These are phyloP conservation scores for Callyntrura guangdongensis DNA, from an alignment of 2,888 invertebrate genomes.

Conservation along the genomic window DNA sequence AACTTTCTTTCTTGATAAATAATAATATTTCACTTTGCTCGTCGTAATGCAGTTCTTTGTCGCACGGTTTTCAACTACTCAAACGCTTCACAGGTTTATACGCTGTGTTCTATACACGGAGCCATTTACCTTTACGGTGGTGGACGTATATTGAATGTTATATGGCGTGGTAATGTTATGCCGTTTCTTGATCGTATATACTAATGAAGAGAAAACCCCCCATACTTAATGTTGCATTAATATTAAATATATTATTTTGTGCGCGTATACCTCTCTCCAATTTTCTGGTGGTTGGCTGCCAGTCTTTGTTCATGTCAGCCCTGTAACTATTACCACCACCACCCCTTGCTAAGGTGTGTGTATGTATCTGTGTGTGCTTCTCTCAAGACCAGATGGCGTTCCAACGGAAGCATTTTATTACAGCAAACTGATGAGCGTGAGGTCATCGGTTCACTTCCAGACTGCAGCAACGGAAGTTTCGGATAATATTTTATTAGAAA, in stretches of 20 bases:
- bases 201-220: neutral
- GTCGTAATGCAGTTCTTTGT: slow-evolving; percentile 32
- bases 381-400: slow-evolving; percentile 78
- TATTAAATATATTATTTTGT: neutral
- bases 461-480: slow-evolving; percentile 76
- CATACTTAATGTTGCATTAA: slow-evolving; percentile 38
- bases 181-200: neutral
- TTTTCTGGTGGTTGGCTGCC: neutral
- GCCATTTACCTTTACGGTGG: too few relatives aligned
- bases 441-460: slow-evolving; percentile 75
- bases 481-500: slow-evolving; percentile 75
- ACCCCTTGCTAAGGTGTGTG: neutral
- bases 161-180: neutral
- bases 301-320: neutral
- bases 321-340: neutral
- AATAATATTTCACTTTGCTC: slow-evolving; percentile 61
- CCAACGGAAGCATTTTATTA: slow-evolving; percentile 81
- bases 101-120: too few relatives aligned
- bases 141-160: too few relatives aligned
- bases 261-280: neutral
- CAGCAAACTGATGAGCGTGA: slow-evolving; percentile 77
- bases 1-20: slow-evolving; percentile 55
- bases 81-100: neutral
- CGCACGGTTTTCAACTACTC: slow-evolving; percentile 35
- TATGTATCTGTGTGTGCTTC: neutral